Percentiles rank a stretch among this genome's conserved stretches.
phyloP scores from a whole-genome alignment of 2,113 vertebrate genomes.

The Argyrosomus japonicus region DNA sequence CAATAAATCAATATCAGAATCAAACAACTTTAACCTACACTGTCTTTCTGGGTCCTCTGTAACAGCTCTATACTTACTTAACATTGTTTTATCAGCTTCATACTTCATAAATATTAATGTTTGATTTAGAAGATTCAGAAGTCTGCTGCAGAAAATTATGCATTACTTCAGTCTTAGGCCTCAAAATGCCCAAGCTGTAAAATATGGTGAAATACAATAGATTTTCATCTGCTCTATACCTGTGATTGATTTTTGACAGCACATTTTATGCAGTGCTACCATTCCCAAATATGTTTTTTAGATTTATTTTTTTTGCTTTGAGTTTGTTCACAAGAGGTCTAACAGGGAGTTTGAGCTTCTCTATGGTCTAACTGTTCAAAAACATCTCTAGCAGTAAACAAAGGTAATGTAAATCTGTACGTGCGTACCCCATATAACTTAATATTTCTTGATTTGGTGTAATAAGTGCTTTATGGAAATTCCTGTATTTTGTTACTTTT shows the following conservation, averaged over 20 bases:
- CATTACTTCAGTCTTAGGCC: neutral
- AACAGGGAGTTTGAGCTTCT: neutral
- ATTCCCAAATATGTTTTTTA: neutral
- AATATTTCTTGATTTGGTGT: neutral
- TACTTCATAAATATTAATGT: too few species aligned
- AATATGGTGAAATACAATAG: neutral
- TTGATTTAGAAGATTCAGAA: neutral
- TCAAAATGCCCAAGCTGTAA: neutral
- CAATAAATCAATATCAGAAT: slow-evolving; percentile 9
- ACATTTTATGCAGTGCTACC: neutral
- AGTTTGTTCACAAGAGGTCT: neutral
- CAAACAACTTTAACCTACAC: slow-evolving; percentile 8
- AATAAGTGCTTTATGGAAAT: neutral
- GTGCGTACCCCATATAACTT: neutral
- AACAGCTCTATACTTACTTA: neutral
- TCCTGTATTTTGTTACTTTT: neutral
- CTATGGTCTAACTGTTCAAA: neutral
- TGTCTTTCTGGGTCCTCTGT: neutral
- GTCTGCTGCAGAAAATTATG: neutral
- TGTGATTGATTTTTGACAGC: neutral
- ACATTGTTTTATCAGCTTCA: neutral
- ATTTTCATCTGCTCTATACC: neutral
- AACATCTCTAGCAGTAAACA: neutral
- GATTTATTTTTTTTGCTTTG: neutral
- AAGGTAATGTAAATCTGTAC: neutral